A percentile compares a stretch with the other conserved stretches of the same genome.
Conservation (phyloP, 2,888 invertebrate species). For the Eudemis profundana region DNA sequence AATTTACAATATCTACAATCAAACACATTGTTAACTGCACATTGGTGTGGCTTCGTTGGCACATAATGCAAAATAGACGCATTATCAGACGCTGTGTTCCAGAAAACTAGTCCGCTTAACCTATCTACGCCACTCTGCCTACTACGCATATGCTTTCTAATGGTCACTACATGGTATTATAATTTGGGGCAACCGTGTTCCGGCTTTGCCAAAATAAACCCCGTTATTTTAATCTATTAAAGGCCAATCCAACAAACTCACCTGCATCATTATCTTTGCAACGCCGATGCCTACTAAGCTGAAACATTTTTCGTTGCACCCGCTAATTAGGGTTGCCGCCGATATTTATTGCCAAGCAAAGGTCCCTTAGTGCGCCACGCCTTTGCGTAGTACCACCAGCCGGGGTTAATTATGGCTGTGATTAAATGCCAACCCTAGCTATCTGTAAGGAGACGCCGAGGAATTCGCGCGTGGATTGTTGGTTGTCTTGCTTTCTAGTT, state of each 20-base stretch:
- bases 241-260: neutral
- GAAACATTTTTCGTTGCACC: slow-evolving; percentile 39
- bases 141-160: too few relatives aligned
- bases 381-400: slow-evolving; percentile 35
- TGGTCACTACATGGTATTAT: too few relatives aligned
- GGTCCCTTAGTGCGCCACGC: slow-evolving; percentile 35
- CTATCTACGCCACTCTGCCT: too few relatives aligned
- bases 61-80: too few relatives aligned
- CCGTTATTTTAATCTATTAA: too few relatives aligned
- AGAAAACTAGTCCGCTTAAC: too few relatives aligned
- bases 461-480: slow-evolving; percentile 24
- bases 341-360: slow-evolving; percentile 41
- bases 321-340: slow-evolving; percentile 40
- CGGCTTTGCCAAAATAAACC: too few relatives aligned
- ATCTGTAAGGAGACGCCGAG: slow-evolving; percentile 23
- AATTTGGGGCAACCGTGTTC: too few relatives aligned
- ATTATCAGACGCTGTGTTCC: too few relatives aligned
- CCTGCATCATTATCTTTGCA: slow-evolving; percentile 3
- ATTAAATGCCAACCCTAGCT: slow-evolving; percentile 38
- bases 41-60: too few relatives aligned
- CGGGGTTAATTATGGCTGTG: slow-evolving; percentile 40
- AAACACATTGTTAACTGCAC: too few relatives aligned
- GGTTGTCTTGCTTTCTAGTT: slow-evolving; percentile 2
- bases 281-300: slow-evolving; percentile 16
- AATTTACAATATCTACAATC: too few relatives aligned